Conservation (phyloP, 2,113 vertebrate genomes). For the Isurus oxyrinchus region DNA sequence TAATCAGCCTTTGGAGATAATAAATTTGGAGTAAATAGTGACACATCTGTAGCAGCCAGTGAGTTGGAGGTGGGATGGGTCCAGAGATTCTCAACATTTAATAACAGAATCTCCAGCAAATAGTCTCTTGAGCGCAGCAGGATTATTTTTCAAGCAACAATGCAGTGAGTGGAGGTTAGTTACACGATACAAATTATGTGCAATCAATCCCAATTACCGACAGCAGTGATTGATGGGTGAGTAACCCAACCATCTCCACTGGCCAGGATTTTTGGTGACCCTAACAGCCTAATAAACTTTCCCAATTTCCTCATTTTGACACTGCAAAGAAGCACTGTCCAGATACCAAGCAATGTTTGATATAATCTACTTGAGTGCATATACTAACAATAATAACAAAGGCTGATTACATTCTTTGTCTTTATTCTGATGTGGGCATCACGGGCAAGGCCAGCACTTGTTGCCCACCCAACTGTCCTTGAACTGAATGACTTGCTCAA, state of each 20-base stretch:
- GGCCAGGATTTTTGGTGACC: not conserved
- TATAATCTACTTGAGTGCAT: not conserved
- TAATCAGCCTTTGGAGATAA: not conserved
- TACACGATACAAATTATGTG: not conserved
- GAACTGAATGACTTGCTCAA: too few species aligned
- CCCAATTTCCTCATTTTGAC: not conserved
- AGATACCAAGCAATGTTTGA: not conserved
- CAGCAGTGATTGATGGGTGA: not conserved
- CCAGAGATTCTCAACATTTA: not conserved
- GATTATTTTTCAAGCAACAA: not conserved
- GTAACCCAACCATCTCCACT: not conserved
- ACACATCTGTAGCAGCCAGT: not conserved
- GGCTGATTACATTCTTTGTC: too few species aligned
- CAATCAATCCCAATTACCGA: not conserved
- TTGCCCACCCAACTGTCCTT: too few species aligned
- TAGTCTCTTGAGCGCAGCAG: not conserved
- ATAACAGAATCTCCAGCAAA: not conserved
- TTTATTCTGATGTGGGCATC: too few species aligned
- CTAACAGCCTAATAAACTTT: not conserved
- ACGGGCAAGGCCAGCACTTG: too few species aligned
- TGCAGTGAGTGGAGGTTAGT: not conserved
- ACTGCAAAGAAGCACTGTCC: not conserved
- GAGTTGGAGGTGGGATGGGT: not conserved
- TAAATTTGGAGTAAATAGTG: not conserved
- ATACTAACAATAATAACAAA: too few species aligned